A percentile compares a stretch with the other conserved stretches of the same genome.
phyloP scores from a whole-genome alignment of 2,797 vertebrate genomes.

The Rousettus madagascariensis region DNA sequence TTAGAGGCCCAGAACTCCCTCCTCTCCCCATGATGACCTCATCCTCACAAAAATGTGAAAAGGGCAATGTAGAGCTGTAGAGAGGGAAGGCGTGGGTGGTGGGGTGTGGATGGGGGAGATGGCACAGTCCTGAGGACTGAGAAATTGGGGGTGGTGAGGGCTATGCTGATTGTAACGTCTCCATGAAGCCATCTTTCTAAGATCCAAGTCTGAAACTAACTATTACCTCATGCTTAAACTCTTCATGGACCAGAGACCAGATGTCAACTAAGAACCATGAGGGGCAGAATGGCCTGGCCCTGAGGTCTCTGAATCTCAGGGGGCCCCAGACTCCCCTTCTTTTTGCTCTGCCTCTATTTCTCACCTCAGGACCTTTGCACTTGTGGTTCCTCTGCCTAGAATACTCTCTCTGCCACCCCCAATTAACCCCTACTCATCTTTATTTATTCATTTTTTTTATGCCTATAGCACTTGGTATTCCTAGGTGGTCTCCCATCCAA shows the following conservation, averaged over 20 bases:
- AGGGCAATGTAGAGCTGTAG: neutral
- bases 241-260: neutral
- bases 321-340: neutral
- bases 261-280: neutral
- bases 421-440: neutral
- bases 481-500: too few species aligned
- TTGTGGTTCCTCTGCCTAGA: neutral
- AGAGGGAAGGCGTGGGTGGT: neutral
- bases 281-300: neutral
- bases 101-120: neutral
- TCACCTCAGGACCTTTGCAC: constrained; percentile 1
- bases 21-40: constrained; percentile 91
- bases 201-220: neutral
- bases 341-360: neutral
- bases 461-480: too few species aligned
- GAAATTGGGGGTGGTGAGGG: neutral
- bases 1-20: constrained; percentile 92
- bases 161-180: neutral
- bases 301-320: neutral
- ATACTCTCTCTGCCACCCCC: neutral
- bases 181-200: neutral
- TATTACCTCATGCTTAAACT: neutral
- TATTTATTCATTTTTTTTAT: neutral
- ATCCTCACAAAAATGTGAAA: constrained; percentile 94
- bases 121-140: neutral